Evolutionary conservation across 2,797 vertebrate species (phyloP).

Genomic region (Lutjanus argentimaculatus): DNA sequence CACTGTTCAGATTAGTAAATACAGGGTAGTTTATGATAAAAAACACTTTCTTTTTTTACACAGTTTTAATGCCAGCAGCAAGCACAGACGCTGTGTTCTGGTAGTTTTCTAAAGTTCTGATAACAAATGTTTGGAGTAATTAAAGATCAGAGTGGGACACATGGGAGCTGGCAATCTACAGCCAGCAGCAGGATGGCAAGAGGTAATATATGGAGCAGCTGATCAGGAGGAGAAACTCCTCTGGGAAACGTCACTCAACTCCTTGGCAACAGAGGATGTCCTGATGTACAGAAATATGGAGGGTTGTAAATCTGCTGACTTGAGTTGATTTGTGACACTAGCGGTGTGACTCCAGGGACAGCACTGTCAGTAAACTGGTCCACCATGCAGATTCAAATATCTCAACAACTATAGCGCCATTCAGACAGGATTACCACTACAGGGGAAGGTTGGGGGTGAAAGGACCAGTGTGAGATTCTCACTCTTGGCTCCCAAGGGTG

Average conservation of each 20-base stretch:
- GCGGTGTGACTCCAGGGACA: too few relatives aligned
- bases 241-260: constrained; percentile 48
- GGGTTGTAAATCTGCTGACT: constrained; percentile 44
- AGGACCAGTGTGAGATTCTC: too few relatives aligned
- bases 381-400: background rate
- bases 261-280: constrained; percentile 18
- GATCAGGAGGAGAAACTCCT: constrained; percentile 50
- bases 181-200: constrained; percentile 32
- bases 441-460: too few relatives aligned
- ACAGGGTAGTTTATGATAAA: constrained; percentile 1
- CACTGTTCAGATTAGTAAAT: constrained; percentile 6
- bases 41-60: background rate
- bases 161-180: constrained; percentile 21
- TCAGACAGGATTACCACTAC: too few relatives aligned
- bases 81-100: constrained; percentile 1
- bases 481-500: too few relatives aligned
- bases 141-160: constrained; percentile 33
- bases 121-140: constrained; percentile 50
- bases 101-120: constrained; percentile 27
- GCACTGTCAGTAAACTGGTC: background rate
- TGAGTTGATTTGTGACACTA: too few relatives aligned
- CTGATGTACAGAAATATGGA: constrained; percentile 33
- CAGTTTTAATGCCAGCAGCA: constrained; percentile 7
- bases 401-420: background rate
- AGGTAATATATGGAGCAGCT: constrained; percentile 43